Conservation (phyloP, 2,113 vertebrate species). For the Gymnogyps californianus region DNA sequence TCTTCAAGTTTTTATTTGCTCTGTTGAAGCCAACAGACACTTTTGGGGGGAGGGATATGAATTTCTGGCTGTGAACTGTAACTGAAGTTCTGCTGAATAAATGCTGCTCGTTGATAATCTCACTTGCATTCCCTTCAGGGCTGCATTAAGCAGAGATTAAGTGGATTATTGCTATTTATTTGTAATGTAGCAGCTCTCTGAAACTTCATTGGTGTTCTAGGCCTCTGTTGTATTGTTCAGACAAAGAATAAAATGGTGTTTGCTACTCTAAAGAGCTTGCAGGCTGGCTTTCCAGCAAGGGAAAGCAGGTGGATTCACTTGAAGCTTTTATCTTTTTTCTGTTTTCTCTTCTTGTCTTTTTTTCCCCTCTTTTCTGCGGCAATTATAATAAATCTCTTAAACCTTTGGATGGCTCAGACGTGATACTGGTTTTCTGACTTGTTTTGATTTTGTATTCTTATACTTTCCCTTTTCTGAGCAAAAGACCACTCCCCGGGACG, state of each 20-base stretch:
- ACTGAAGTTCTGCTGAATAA: not conserved
- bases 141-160: conserved; percentile 48
- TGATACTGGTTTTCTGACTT: not conserved
- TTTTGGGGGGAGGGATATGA: not conserved
- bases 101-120: not conserved
- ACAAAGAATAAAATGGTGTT: conserved; percentile 28
- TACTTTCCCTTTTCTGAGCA: not conserved
- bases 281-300: not conserved
- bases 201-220: not conserved
- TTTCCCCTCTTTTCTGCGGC: not conserved
- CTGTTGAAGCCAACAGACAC: not conserved
- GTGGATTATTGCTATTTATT: conserved; percentile 44
- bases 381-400: not conserved
- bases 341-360: not conserved
- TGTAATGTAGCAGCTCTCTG: not conserved
- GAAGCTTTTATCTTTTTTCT: not conserved
- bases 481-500: not conserved
- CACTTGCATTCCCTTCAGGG: conserved; percentile 6
- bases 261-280: not conserved
- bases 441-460: not conserved
- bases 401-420: not conserved
- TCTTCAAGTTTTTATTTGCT: not conserved
- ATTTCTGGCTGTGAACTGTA: not conserved
- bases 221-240: not conserved
- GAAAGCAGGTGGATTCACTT: not conserved